Evolutionary conservation across 2,113 vertebrate species (phyloP).

Genomic region (Tauraco erythrolophus): DNA sequence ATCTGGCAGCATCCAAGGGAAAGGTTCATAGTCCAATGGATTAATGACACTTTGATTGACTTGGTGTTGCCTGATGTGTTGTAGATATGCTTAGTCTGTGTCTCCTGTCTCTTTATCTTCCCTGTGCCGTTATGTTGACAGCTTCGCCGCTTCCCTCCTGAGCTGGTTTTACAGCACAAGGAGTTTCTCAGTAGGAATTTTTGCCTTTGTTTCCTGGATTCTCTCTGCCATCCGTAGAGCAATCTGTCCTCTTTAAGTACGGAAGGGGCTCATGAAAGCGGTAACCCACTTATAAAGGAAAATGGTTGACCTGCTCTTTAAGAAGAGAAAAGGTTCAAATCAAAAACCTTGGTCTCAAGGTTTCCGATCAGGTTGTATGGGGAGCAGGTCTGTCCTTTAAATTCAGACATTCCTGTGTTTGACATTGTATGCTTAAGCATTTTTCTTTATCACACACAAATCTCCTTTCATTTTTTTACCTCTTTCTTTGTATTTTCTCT

Average conservation of each 20-base stretch:
- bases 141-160: background rate
- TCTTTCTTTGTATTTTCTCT: background rate
- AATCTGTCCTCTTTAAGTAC: background rate
- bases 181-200: background rate
- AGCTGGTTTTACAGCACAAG: background rate
- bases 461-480: background rate
- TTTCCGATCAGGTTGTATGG: background rate
- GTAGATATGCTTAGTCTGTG: slow-evolving; percentile 13
- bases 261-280: background rate
- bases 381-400: background rate
- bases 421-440: background rate
- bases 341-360: background rate
- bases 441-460: background rate
- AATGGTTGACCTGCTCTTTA: background rate
- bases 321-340: background rate
- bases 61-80: slow-evolving; percentile 44
- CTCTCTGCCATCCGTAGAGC: background rate
- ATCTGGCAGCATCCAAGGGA: background rate
- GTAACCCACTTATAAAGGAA: background rate
- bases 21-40: slow-evolving; percentile 49
- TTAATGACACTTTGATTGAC: slow-evolving; percentile 53
- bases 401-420: background rate
- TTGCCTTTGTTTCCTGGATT: background rate
- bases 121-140: slow-evolving; percentile 1
- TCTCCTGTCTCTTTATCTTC: slow-evolving; percentile 59